Conservation (phyloP, 2,888 invertebrate species). For the Caradrina clavipalpis region DNA sequence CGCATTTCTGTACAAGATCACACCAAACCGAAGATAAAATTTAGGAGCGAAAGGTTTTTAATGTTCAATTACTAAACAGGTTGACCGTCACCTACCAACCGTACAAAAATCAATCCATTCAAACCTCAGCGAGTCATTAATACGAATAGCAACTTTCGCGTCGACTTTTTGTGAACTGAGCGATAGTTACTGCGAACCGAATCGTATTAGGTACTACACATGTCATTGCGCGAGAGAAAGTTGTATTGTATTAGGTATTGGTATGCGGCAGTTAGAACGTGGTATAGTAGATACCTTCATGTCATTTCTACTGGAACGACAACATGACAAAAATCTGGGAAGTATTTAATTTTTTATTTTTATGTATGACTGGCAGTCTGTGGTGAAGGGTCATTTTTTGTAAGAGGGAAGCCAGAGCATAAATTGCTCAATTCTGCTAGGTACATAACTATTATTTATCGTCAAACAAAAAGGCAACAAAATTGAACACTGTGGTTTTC, state of each 20-base stretch:
- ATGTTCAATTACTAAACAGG: not conserved
- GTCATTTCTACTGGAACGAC: conserved; percentile 20
- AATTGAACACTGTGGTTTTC: too few relatives aligned
- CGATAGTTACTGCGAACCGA: conserved; percentile 54
- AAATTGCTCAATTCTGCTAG: too few relatives aligned
- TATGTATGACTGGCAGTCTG: too few relatives aligned
- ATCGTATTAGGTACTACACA: conserved; percentile 63
- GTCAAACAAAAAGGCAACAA: too few relatives aligned
- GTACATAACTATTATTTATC: too few relatives aligned
- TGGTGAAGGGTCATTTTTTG: too few relatives aligned
- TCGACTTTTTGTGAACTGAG: conserved; percentile 50
- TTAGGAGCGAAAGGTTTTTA: conserved; percentile 37
- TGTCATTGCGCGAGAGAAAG: conserved; percentile 73
- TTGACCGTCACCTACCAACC: conserved; percentile 37
- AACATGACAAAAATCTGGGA: conserved; percentile 1
- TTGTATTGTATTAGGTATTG: conserved; percentile 63
- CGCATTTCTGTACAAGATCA: not conserved
- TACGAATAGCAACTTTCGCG: conserved; percentile 48
- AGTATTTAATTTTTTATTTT: not conserved
- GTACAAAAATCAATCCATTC: conserved; percentile 18
- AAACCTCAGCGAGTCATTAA: conserved; percentile 15
- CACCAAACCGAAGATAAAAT: conserved; percentile 15
- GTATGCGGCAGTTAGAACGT: conserved; percentile 68
- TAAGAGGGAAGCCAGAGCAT: too few relatives aligned
- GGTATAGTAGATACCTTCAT: conserved; percentile 56